Base-by-base conservation (phyloP, 2,797 vertebrate species). In the Phalanger gymnotis region DNA sequence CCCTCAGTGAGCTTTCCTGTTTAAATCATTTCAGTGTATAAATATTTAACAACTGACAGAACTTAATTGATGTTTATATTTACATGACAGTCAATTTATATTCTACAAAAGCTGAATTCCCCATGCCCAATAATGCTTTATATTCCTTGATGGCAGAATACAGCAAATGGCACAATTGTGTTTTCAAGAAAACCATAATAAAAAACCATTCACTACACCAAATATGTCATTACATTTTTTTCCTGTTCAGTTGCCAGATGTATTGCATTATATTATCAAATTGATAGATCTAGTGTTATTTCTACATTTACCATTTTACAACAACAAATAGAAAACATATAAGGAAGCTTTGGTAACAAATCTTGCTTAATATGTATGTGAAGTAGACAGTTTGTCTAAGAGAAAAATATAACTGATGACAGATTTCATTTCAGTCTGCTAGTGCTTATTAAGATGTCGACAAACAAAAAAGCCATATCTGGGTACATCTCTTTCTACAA, bases 361-460 rank as follows among this genome's bases (percentile, higher is more conserved):
- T 99, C 98, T 98, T 99, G 99, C 99, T 99, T 99, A 99, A 99
- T 99, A 99, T 99, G 99, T 99, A 99, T 98, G 98, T 98, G 98
- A 99, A 98, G 97, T 97, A 99, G 98, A 98, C 98, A 98, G 98
- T 98, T 99, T 99, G 99, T 99, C 99, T 99, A 98, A 97, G 98
- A 99, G 99, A 99, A 99, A 99, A 99, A 99, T 99, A 98, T 98
- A 99, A 98, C 98, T 98, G 99, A 99, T 99, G 99, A 99, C 99
- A 99, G 99, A 99, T 99, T 99, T 99, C 99, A 99, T 99, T 99
- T 99, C 99, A 99, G 99, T 99, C 99, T 98, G 99, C 99, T 99
- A 99, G 99, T 99, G 99, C 99, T 99, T 99, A 99, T 99, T 99
- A 99, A 99, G 99, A 99, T 99, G 99, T 99, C 99, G 99, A 98